Conservation (phyloP, 1,140 invertebrate species). For the Aphelenchoides fujianensis region DNA sequence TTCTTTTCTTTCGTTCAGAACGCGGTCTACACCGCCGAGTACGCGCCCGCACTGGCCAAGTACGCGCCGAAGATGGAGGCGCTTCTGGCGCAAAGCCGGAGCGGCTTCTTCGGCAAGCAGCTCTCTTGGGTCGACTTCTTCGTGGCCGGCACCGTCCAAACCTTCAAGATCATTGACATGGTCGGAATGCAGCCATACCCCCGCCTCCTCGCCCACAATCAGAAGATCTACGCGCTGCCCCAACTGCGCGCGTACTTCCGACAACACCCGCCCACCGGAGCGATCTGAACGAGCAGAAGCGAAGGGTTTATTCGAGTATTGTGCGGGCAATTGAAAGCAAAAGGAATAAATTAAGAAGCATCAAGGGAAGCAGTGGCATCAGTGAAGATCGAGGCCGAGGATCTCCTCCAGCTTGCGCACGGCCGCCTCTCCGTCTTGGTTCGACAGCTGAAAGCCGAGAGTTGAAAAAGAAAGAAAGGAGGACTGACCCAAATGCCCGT, state of each 20-base stretch:
- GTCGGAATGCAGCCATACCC: neutral
- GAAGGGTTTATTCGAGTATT: neutral
- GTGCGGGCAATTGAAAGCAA: neutral
- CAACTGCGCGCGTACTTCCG: neutral
- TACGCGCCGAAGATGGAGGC: constrained; percentile 5
- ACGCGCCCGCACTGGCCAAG: neutral
- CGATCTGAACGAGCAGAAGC: neutral
- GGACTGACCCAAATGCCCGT: too few species aligned
- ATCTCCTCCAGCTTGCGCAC: constrained; percentile 1
- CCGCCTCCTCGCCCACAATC: neutral
- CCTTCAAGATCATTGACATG: neutral
- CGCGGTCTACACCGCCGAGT: neutral
- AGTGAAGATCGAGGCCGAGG: neutral
- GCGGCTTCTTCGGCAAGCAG: neutral
- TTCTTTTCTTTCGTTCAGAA: neutral
- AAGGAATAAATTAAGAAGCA: too few species aligned
- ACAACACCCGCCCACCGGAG: neutral
- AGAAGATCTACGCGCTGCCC: neutral
- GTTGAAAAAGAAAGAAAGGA: too few species aligned
- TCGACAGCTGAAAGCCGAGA: neutral
- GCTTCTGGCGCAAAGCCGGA: neutral
- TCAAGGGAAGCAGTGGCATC: too few species aligned
- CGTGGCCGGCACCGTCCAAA: constrained; percentile 3
- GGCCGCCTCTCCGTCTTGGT: constrained; percentile 1
- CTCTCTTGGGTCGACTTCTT: constrained; percentile 14